These are phyloP conservation scores for Rotaria sp. DNA, from an alignment of 2,888 invertebrate species.

Conservation along the genomic window DNA sequence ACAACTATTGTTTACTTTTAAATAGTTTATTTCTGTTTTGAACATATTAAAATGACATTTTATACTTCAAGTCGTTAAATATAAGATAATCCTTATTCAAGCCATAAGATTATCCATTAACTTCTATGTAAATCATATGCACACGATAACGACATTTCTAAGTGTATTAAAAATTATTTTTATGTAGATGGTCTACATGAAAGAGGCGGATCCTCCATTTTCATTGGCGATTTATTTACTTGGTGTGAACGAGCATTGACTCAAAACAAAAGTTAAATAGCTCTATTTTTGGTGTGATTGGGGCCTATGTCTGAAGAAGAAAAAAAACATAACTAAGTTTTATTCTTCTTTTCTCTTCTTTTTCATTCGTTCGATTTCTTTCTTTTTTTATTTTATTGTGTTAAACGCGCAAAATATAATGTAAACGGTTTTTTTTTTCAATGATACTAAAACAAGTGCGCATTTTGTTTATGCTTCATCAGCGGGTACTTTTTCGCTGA, in stretches of 20 bases:
- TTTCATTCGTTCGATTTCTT: too few species aligned
- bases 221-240: background rate
- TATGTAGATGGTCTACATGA: background rate
- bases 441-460: background rate
- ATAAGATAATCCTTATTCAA: too few species aligned
- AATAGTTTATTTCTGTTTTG: background rate
- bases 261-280: too few species aligned
- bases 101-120: background rate
- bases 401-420: too few species aligned
- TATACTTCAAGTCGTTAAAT: background rate
- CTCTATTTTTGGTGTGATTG: too few species aligned
- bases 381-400: too few species aligned
- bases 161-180: too few species aligned
- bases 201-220: background rate
- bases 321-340: too few species aligned
- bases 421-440: background rate
- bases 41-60: background rate
- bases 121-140: too few species aligned
- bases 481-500: conserved; percentile 94
- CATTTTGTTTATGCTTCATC: conserved; percentile 47
- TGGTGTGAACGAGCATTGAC: background rate
- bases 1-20: background rate
- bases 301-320: too few species aligned
- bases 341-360: too few species aligned
- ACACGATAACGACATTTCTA: too few species aligned